Percentiles rank a stretch among this genome's conserved stretches.
Evolutionary conservation across 1,140 invertebrate species (phyloP).

Genomic region (Aphis craccivora): DNA sequence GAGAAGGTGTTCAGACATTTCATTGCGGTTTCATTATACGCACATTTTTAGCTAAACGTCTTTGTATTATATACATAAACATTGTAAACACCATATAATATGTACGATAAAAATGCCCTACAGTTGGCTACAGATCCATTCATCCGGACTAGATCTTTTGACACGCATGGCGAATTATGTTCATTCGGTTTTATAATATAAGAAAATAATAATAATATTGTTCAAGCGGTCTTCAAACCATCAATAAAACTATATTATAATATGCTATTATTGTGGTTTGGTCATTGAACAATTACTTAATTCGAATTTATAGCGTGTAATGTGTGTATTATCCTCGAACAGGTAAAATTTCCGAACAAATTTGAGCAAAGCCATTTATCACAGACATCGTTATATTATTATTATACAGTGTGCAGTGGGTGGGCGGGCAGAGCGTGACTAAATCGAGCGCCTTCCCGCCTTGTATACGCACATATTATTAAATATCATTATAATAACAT

Average conservation of each 20-base stretch:
- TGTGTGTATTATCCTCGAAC: not conserved
- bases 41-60: not conserved
- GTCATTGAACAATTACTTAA: not conserved
- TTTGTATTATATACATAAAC: not conserved
- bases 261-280: not conserved
- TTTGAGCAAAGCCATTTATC: conserved; percentile 15
- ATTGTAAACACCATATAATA: not conserved
- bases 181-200: not conserved
- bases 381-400: not conserved
- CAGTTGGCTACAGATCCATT: conserved; percentile 24
- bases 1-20: not conserved
- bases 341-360: not conserved
- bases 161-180: not conserved
- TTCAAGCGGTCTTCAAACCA: not conserved
- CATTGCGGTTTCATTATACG: not conserved
- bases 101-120: not conserved
- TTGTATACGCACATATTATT: not conserved
- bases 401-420: not conserved
- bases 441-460: not conserved
- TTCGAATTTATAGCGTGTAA: not conserved
- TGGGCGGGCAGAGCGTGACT: not conserved
- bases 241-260: not conserved
- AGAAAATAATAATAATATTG: not conserved
- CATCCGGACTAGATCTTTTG: conserved; percentile 21
- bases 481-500: conserved; percentile 6